A percentile compares a stretch with the other conserved stretches of the same genome.
phyloP scores from a whole-genome alignment of 2,797 vertebrate species.

The Schizopygopsis pylzovi region DNA sequence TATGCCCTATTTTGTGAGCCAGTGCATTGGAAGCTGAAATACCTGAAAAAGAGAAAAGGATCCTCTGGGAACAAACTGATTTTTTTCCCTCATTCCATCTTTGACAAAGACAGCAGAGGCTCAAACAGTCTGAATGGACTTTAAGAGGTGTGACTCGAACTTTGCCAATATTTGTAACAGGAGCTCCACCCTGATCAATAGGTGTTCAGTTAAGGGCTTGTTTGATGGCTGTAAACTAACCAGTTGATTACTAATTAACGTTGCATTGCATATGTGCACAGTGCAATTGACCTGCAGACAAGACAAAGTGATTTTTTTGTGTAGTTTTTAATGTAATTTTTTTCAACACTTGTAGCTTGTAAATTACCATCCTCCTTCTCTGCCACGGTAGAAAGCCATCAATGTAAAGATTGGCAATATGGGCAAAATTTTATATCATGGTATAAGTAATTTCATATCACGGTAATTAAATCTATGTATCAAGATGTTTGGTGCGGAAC shows the following conservation, averaged over 20 bases:
- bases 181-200: slow-evolving; percentile 52
- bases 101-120: slow-evolving; percentile 1
- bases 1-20: slow-evolving; percentile 51
- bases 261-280: not conserved
- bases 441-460: not conserved
- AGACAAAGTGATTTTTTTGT: not conserved
- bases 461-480: not conserved
- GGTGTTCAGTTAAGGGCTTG: slow-evolving; percentile 5
- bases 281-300: slow-evolving; percentile 1
- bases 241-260: slow-evolving; percentile 30
- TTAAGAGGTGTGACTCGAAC: slow-evolving; percentile 38
- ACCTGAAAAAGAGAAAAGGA: not conserved
- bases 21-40: slow-evolving; percentile 45
- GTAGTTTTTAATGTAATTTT: not conserved
- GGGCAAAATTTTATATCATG: not conserved
- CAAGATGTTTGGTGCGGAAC: not conserved
- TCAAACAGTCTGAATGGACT: slow-evolving; percentile 42
- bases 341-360: not conserved
- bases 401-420: not conserved
- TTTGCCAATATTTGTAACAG: slow-evolving; percentile 39
- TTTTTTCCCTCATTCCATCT: not conserved
- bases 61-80: not conserved
- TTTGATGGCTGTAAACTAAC: slow-evolving; percentile 37
- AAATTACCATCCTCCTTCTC: not conserved
- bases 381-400: not conserved